phyloP scores from a whole-genome alignment of 2,797 vertebrate species.

The Phoeniculus purpureus region DNA sequence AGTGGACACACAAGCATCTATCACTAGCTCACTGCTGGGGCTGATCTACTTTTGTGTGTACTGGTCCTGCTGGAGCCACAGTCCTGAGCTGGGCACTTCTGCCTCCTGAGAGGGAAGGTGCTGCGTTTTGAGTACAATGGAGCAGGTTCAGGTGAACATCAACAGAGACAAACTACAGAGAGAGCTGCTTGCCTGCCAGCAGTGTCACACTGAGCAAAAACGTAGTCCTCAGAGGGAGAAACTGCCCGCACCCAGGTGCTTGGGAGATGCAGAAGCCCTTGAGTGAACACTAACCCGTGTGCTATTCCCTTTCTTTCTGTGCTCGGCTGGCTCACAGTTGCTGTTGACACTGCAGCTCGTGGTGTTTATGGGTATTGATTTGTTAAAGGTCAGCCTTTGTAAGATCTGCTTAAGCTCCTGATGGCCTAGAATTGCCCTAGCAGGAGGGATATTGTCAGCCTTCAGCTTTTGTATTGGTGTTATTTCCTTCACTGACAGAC shows the following conservation, averaged over 20 bases:
- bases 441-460: constrained; percentile 25
- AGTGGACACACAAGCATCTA: neutral
- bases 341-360: neutral
- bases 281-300: constrained; percentile 19
- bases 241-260: neutral
- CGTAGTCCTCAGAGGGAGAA: neutral
- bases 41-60: neutral
- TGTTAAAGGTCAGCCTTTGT: constrained; percentile 40
- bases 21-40: neutral
- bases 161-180: neutral
- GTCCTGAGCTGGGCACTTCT: neutral
- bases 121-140: neutral
- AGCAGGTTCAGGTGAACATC: neutral
- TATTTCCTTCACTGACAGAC: neutral
- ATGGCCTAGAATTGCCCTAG: neutral
- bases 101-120: neutral
- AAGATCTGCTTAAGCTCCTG: constrained; percentile 10
- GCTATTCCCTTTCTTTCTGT: neutral
- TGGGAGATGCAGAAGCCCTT: neutral
- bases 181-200: neutral
- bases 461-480: neutral
- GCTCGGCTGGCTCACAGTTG: neutral
- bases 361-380: constrained; percentile 19
- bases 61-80: neutral
- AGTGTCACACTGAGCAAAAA: neutral